These are phyloP conservation scores for Sogatella furcifera DNA, from an alignment of 1,140 invertebrate species.

Conservation along the genomic window DNA sequence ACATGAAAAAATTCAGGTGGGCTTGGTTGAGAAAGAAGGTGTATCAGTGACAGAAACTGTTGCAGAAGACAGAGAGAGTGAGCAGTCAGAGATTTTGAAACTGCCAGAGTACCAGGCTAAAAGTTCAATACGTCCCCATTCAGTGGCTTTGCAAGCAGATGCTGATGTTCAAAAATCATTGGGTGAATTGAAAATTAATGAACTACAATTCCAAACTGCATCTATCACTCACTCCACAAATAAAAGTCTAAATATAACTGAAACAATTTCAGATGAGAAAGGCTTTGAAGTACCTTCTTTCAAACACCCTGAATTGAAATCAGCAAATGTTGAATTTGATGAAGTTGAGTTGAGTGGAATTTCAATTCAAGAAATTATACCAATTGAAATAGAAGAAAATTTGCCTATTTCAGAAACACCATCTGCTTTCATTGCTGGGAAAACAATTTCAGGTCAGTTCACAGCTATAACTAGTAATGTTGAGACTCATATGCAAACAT, in stretches of 20 bases:
- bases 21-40: constrained; percentile 38
- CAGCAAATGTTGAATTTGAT: constrained; percentile 36
- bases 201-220: constrained; percentile 33
- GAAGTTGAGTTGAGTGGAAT: constrained; percentile 34
- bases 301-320: constrained; percentile 36
- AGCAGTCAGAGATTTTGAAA: constrained; percentile 24
- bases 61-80: constrained; percentile 34
- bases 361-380: constrained; percentile 38
- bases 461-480: constrained; percentile 40
- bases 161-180: constrained; percentile 38
- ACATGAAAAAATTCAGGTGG: constrained; percentile 35
- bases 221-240: constrained; percentile 34
- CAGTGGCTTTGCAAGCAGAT: constrained; percentile 38
- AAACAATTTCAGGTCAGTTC: constrained; percentile 35
- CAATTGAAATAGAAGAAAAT: constrained; percentile 41
- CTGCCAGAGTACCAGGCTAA: constrained; percentile 32
- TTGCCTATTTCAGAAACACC: constrained; percentile 31
- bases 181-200: constrained; percentile 32
- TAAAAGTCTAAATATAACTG: constrained; percentile 38
- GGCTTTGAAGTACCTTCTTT: constrained; percentile 38
- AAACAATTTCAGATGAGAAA: constrained; percentile 42
- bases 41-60: constrained; percentile 40
- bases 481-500: constrained; percentile 34
- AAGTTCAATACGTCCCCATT: constrained; percentile 35
- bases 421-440: constrained; percentile 31